phyloP scores from a whole-genome alignment of 2,888 invertebrate genomes.

The Lordiphosa andalusiaca region DNA sequence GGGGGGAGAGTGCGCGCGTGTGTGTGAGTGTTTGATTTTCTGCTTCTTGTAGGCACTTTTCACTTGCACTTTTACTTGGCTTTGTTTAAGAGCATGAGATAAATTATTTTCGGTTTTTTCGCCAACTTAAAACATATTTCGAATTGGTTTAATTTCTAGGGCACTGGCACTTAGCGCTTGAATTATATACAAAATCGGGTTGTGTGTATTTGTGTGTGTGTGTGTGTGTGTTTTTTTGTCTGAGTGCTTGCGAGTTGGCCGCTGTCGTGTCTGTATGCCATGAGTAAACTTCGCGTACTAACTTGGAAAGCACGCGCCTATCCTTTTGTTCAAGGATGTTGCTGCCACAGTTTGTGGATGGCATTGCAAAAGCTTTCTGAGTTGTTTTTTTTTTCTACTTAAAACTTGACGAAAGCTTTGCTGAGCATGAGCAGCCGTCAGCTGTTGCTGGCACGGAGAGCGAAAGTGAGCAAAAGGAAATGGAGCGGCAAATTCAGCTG shows the following conservation, averaged over 20 bases:
- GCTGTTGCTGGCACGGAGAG: slow-evolving; percentile 52
- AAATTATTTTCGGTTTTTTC: slow-evolving; percentile 17
- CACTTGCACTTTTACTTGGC: slow-evolving; percentile 60
- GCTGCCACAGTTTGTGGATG: slow-evolving; percentile 51
- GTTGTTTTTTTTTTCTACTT: no score
- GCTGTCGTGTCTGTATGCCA: slow-evolving; percentile 58
- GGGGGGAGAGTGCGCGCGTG: background rate
- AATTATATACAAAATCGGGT: slow-evolving; percentile 31
- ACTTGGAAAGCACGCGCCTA: slow-evolving; percentile 54
- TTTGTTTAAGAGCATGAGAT: slow-evolving; percentile 5
- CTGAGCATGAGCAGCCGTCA: background rate
- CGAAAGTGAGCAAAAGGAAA: slow-evolving; percentile 38
- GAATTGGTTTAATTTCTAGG: slow-evolving; percentile 40
- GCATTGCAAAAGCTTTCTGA: slow-evolving; percentile 49
- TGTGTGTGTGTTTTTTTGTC: slow-evolving; percentile 29
- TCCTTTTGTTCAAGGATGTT: slow-evolving; percentile 67
- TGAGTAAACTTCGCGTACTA: slow-evolving; percentile 76
- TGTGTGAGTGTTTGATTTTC: slow-evolving; percentile 42
- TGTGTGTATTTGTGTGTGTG: slow-evolving; percentile 17
- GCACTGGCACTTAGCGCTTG: slow-evolving; percentile 61
- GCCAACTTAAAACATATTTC: slow-evolving; percentile 24
- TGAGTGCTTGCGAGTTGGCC: slow-evolving; percentile 31
- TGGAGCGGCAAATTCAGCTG: slow-evolving; percentile 17
- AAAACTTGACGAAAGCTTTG: slow-evolving; percentile 59
- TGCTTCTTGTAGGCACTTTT: slow-evolving; percentile 53